phyloP scores from a whole-genome alignment of 2,113 vertebrate species.

The Peromyscus californicus region DNA sequence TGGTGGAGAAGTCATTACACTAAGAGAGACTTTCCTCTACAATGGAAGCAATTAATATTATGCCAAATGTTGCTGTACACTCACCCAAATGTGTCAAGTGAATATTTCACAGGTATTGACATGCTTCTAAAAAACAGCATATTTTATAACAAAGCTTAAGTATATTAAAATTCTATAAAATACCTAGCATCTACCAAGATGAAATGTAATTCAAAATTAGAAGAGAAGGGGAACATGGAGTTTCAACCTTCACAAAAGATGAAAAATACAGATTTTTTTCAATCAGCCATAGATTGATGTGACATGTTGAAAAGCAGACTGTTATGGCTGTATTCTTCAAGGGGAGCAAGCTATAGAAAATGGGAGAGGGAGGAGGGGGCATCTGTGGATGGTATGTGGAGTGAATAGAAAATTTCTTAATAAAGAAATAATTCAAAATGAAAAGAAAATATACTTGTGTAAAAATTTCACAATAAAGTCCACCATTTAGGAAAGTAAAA shows the following conservation, averaged over 20 bases:
- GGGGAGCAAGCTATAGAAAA: not conserved
- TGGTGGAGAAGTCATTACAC: not conserved
- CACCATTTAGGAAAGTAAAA: too few species aligned
- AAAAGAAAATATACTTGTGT: too few species aligned
- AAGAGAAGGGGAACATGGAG: not conserved
- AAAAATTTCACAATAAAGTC: too few species aligned
- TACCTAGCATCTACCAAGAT: not conserved
- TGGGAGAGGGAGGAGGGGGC: too few species aligned
- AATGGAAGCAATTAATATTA: not conserved
- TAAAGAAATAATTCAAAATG: too few species aligned
- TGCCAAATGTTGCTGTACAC: not conserved
- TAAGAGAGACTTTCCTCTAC: not conserved
- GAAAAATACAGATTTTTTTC: not conserved
- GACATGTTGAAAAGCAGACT: not conserved
- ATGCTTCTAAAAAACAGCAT: not conserved
- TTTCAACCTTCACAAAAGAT: not conserved
- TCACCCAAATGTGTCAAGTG: not conserved
- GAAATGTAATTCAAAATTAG: not conserved
- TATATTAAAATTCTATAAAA: not conserved
- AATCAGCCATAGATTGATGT: not conserved
- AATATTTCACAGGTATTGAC: not conserved
- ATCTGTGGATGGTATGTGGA: too few species aligned
- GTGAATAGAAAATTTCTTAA: too few species aligned
- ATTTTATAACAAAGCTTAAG: not conserved
- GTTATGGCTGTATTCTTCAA: not conserved